Base-by-base conservation (phyloP, 2,888 invertebrate genomes). In the Rhamnusium bicolor region DNA sequence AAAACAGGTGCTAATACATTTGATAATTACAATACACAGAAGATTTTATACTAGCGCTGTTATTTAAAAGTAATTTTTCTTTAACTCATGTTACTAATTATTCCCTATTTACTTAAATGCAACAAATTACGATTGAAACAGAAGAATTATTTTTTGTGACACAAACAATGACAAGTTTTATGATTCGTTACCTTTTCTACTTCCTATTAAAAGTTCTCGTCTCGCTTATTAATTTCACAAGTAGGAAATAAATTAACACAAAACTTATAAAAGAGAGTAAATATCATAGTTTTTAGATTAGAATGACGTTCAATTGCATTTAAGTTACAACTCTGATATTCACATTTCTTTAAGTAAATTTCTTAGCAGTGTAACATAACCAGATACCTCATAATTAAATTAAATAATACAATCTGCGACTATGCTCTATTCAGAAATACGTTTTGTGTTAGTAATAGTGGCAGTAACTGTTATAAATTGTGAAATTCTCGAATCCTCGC, bases 221-320 rank as follows among this genome's bases (percentile, higher is more conserved):
- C 65, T 10, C 65, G 51, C 65, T 65, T 65, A 53, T 53, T 65
- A 65, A 29, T 53, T 18, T 8, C 53, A 49, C 16, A 65, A 53
- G 51, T 53, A 65, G 61, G 61, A 61, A 21, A 18, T 24, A 65
- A 51, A 16, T 19, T 24, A 18, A 54, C 19, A 14, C 21, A 54
- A 54, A 66, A 54, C n/a, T 66, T 66, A 54, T 66, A 54, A 66
- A 66, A 66, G 54, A 40, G 12, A 53, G 18, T 29, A 65, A 67
- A 27, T 16, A 19, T 7, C 7, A 12, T 10, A 32, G 32, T 56
- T 32, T n/a, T 61, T 1, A 19, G 12, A 46, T 40, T 51, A 24
- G 21, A 32, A 2, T 54, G 14, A 8, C 6, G 24, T 24, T n/a
- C n/a, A 54, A n/a, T 18, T 54, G 54, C 3, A 14, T 4, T 3